Base-by-base conservation (phyloP, 2,797 vertebrate species). In the Rhinella marina region DNA sequence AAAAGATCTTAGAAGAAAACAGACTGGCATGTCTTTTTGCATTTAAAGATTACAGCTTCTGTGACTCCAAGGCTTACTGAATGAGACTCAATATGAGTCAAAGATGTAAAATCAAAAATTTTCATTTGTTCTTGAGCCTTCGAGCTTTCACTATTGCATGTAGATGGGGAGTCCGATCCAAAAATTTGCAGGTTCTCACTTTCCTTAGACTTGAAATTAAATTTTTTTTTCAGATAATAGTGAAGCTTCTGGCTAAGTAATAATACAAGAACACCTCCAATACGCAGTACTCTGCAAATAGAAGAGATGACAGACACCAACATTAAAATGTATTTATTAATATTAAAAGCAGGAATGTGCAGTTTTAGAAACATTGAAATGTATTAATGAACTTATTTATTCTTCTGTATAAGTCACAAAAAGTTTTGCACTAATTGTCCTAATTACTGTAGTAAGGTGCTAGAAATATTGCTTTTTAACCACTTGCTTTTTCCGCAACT, bases 31-130 rank as follows among this genome's bases (percentile, higher is more conserved):
- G 84, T 23, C 92, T 98, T 99, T 85, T 94, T 95, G 88, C 96
- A 98, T 87, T 95, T 97, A 92, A 94, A 93, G 70, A 99, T 95
- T 73, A 98, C 95, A 23, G 97, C 98, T 32, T 97, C 96, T 1
- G 96, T 98, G 61, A 92, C 94, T 0, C 98, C 98, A 78, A 99
- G 95, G 90, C 97, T 96, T 73, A 99, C 94, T 70, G 92, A 93
- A 86, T 96, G 92, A 61, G 94, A 90, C 7, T 92, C 91, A 75
- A 94, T 91, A 8, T 92, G 94, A 87, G 94, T 89, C 91, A 99
- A 90, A 7, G 94, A 95, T 59, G 91, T 86, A 8, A 92, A 90
- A 54, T 0, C 0, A 4, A 54, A 0, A 0, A 32, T 23, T 2
- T 59, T 8, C 50, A 23, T 25, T 59, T 29, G 0, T 73, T 73